A percentile compares a stretch with the other conserved stretches of the same genome.
Conservation (phyloP, 2,888 invertebrate species). For the Eupithecia subfuscata region DNA sequence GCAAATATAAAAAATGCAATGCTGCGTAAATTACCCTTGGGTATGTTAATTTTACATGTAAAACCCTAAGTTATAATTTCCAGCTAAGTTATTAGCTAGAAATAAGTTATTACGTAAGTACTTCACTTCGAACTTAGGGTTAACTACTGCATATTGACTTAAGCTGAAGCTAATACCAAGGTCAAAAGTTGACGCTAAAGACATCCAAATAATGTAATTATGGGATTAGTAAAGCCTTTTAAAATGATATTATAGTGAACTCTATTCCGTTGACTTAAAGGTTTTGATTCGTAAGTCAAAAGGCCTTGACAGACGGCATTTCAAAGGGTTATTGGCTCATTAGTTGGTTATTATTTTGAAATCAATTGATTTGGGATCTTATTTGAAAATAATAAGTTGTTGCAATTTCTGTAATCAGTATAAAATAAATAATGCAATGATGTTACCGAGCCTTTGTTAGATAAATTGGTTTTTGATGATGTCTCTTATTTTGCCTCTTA, state of each 20-base stretch:
- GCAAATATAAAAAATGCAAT: no score
- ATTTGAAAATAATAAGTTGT: conserved; percentile 42
- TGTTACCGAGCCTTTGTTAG: not conserved
- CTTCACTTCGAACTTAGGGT: not conserved
- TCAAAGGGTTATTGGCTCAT: conserved; percentile 52
- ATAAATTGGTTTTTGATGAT: not conserved
- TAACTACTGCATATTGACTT: not conserved
- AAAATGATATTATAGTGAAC: conserved; percentile 14
- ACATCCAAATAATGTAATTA: conserved; percentile 72
- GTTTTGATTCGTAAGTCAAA: conserved; percentile 2
- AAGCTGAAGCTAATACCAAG: conserved; percentile 43
- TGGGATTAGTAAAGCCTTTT: conserved; percentile 57
- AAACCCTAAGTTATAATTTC: not conserved
- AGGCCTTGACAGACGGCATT: conserved; percentile 59
- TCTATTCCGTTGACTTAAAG: conserved; percentile 35
- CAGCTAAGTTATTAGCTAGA: not conserved
- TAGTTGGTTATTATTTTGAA: conserved; percentile 45
- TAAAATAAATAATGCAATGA: not conserved
- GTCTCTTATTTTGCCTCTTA: not conserved
- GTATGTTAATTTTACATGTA: not conserved
- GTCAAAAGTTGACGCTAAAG: conserved; percentile 64
- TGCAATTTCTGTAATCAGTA: conserved; percentile 2
- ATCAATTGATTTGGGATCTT: conserved; percentile 61
- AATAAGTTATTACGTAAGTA: not conserved
- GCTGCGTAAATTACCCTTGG: no score